Evolutionary conservation across 2,113 vertebrate genomes (phyloP), one percentile per base, ranked within the genome.

Genomic region (Gavialis gangeticus): DNA sequence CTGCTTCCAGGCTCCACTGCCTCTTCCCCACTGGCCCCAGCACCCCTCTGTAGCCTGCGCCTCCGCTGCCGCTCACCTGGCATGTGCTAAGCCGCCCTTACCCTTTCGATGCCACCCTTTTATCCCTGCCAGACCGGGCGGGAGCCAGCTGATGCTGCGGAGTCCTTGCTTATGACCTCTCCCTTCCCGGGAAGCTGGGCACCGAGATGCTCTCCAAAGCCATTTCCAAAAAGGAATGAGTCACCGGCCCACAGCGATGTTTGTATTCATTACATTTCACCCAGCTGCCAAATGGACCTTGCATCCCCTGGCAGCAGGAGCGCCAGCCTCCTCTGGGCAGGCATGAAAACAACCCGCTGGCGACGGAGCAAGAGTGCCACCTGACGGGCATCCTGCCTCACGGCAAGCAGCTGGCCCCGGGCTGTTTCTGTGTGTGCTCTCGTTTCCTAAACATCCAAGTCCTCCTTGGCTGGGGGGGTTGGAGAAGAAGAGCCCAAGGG

Each of bases 161-260:
- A 81, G 37, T 82, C 63, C 88, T 78, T 87, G 85, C 75, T 58
- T 15, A 60, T 24, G 46, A 78, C 85, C 75, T 75, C 62, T 73
- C 64, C 66, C 54, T 78, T 57, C 46, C 30, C 37, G 21, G 58
- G 11, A n/a, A 75, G 85, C 64, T 24, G 34, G 66, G 19, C 84
- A 64, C 66, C 0, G 12, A 95, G 93, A 80, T 85, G 75, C 85
- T 85, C 11, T 34, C 46, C 1, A 69, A 27, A 63, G 96, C 90
- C 1, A 69, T 56, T 91, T 87, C 95, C 90, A 93, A 91, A 93
- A 91, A 91, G 81, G 82, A 91, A 4, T 97, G 96, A 97, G 94
- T 97, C 97, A 97, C 92, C 63, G 4, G 92, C 90, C 92, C 87
- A 15, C 34, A 27, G 92, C 82, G 8, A 19, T 46, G 69, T 85